Evolutionary conservation across 2,888 invertebrate genomes (phyloP).

Genomic region (Kryphioiulus occultus): DNA sequence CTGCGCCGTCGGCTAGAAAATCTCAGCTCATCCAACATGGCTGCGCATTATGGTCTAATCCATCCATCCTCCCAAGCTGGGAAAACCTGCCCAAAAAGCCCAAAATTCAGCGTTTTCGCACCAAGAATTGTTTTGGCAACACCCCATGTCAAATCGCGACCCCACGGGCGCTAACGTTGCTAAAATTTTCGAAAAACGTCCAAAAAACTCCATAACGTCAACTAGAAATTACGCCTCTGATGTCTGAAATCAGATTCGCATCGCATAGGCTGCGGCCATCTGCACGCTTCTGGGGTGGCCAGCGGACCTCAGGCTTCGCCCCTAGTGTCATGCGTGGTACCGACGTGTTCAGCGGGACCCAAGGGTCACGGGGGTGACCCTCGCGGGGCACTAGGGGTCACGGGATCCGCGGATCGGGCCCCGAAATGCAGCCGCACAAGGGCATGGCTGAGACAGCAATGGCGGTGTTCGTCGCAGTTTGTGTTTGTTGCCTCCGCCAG

Average conservation of each 20-base stretch:
- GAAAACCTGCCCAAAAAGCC: background rate
- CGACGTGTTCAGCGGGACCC: background rate
- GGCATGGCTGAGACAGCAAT: background rate
- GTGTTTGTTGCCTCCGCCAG: slow-evolving; percentile 46
- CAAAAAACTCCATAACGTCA: background rate
- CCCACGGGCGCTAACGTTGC: background rate
- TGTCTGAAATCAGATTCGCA: background rate
- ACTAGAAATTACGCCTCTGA: background rate
- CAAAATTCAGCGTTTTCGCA: background rate
- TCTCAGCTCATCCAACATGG: background rate
- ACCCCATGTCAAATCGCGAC: background rate
- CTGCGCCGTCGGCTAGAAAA: background rate
- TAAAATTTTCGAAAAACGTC: background rate
- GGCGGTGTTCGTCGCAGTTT: slow-evolving; percentile 48
- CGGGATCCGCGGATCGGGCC: background rate
- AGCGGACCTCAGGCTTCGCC: background rate
- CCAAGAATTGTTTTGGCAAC: background rate
- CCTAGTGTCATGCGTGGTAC: background rate
- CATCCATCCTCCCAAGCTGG: background rate
- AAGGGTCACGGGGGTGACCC: background rate
- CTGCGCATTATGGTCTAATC: background rate
- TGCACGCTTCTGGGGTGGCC: background rate
- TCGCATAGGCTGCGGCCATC: background rate
- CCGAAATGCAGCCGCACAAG: background rate
- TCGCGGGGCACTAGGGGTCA: background rate